A percentile compares a stretch with the other conserved stretches of the same genome.
Conservation (phyloP, 2,797 vertebrate species). For the Lagorchestes hirsutus region DNA sequence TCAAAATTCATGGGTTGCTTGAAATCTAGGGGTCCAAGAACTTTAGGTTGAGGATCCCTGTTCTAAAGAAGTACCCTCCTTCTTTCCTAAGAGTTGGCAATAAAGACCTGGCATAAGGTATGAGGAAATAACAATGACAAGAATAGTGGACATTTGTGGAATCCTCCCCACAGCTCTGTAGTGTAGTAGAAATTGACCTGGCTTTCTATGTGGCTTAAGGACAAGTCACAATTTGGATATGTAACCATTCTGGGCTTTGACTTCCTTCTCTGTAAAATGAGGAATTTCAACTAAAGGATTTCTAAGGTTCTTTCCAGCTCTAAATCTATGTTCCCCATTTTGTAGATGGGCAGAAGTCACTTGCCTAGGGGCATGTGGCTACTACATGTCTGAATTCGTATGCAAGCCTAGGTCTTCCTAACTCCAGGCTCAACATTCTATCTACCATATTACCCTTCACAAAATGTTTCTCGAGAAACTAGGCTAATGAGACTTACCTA, state of each 20-base stretch:
- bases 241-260: background rate
- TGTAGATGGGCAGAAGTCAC: no score
- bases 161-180: background rate
- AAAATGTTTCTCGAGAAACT: no score
- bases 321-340: no score
- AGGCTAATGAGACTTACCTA: no score
- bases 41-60: background rate
- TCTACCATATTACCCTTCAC: no score
- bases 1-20: background rate
- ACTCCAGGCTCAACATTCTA: no score
- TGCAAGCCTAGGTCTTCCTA: no score
- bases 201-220: background rate
- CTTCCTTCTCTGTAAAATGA: background rate
- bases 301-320: no score
- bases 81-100: constrained; percentile 46
- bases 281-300: no score
- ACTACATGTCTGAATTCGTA: no score
- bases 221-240: background rate
- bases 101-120: constrained; percentile 19
- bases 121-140: background rate
- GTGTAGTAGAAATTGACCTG: background rate
- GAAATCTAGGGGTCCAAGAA: background rate
- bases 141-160: background rate
- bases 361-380: no score
- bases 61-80: background rate